Percentiles rank a stretch among this genome's conserved stretches.
phyloP scores from a whole-genome alignment of 2,888 invertebrate species.

The Aethes cnicana region DNA sequence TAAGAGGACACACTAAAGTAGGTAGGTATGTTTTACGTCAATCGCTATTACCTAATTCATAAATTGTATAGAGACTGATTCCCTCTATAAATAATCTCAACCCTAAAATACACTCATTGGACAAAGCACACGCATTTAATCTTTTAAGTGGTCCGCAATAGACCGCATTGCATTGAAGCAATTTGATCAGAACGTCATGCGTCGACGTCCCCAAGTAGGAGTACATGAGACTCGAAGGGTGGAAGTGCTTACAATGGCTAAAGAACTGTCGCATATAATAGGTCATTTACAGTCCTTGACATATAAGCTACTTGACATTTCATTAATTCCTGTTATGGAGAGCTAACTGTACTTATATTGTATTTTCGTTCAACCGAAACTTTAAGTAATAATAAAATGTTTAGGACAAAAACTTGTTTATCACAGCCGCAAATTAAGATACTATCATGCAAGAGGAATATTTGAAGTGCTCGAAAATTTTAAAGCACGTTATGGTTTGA shows the following conservation, averaged over 20 bases:
- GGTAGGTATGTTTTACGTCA: no score
- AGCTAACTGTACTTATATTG: no score
- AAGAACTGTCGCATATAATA: constrained; percentile 11
- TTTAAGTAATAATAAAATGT: no score
- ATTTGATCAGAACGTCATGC: constrained; percentile 14
- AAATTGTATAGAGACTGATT: no score
- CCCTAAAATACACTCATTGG: no score
- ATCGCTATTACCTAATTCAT: no score
- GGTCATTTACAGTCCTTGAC: constrained; percentile 16
- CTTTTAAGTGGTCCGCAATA: not conserved
- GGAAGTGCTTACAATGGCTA: constrained; percentile 5
- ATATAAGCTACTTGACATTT: constrained; percentile 22
- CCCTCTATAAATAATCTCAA: no score
- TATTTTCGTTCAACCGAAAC: no score
- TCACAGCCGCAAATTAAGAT: no score
- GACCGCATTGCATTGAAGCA: constrained; percentile 5
- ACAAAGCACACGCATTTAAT: no score
- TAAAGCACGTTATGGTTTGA: constrained; percentile 51
- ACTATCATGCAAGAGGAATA: constrained; percentile 35
- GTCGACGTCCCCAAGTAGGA: constrained; percentile 11
- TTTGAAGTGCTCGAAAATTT: constrained; percentile 41
- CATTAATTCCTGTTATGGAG: constrained; percentile 3
- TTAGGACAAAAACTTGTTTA: no score
- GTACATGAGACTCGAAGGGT: constrained; percentile 13
- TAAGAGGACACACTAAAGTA: no score